These are phyloP conservation scores for Machaerirhynchus nigripectus DNA, from an alignment of 2,113 vertebrate genomes.

Conservation along the genomic window DNA sequence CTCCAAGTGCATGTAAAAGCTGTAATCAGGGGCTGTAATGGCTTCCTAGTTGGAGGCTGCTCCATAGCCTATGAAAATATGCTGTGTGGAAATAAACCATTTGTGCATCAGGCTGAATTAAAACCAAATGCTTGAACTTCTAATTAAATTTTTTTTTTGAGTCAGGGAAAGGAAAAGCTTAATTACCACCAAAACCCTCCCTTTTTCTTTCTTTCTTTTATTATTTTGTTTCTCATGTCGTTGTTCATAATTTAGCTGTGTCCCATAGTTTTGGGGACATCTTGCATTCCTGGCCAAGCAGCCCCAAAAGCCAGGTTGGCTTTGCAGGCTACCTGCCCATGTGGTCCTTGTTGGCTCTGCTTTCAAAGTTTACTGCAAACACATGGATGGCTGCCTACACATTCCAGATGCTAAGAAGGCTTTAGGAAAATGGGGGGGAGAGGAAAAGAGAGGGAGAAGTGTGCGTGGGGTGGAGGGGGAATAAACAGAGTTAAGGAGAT, in stretches of 20 bases:
- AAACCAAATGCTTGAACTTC: conserved; percentile 59
- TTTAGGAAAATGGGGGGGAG: neutral
- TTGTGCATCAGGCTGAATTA: conserved; percentile 62
- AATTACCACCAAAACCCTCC: conserved; percentile 4
- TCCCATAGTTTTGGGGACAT: neutral
- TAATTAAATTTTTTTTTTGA: conserved; percentile 52
- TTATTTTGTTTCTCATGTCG: rapidly evolving
- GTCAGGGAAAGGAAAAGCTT: conserved; percentile 13
- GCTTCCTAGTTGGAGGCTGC: conserved; percentile 57
- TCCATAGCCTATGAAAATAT: conserved; percentile 35
- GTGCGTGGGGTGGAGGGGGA: neutral
- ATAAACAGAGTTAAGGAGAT: neutral
- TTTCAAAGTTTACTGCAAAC: conserved; percentile 54
- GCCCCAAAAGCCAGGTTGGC: neutral
- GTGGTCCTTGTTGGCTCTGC: conserved; percentile 27
- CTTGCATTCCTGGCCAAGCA: neutral
- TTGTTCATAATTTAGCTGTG: neutral
- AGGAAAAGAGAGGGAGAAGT: neutral
- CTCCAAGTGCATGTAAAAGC: conserved; percentile 41
- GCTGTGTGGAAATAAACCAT: conserved; percentile 60
- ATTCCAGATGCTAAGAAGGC: conserved; percentile 46
- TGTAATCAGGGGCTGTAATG: conserved; percentile 56
- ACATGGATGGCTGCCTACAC: conserved; percentile 44
- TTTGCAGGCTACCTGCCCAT: conserved; percentile 39
- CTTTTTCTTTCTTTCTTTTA: neutral